Conservation (phyloP, 2,113 vertebrate genomes). For the Abramis brama region DNA sequence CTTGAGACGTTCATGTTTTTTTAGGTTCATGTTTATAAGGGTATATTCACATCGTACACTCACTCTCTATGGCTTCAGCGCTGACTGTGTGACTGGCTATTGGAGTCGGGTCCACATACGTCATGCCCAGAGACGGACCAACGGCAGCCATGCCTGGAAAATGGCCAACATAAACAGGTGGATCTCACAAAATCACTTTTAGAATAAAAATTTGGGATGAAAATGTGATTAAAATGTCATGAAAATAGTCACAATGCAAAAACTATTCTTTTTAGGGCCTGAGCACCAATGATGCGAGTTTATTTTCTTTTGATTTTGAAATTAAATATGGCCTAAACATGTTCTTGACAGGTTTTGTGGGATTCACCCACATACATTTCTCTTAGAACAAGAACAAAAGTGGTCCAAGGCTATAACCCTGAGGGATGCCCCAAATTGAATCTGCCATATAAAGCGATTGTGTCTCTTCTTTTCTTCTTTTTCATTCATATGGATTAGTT, state of each 20-base stretch:
- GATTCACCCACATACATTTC: not conserved
- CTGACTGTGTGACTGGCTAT: slow-evolving; percentile 72
- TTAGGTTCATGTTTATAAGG: not conserved
- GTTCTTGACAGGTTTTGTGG: not conserved
- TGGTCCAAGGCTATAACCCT: not conserved
- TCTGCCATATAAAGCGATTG: no score
- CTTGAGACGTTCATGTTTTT: not conserved
- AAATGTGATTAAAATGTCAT: not conserved
- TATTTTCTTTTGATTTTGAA: not conserved
- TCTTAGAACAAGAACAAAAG: not conserved
- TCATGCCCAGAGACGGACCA: slow-evolving; percentile 52
- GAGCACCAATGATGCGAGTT: no score
- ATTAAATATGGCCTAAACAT: not conserved
- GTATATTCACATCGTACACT: slow-evolving; percentile 48
- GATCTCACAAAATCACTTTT: not conserved
- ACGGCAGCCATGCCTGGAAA: slow-evolving; percentile 57
- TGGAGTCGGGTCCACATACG: slow-evolving; percentile 72
- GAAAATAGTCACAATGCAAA: not conserved
- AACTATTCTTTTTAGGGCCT: no score
- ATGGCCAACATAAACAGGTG: not conserved
- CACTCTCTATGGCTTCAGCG: slow-evolving; percentile 83
- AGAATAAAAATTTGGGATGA: not conserved
- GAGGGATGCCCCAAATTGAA: not conserved
- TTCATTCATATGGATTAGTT: no score
- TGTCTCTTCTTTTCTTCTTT: no score